These are phyloP conservation scores for Drosophila peninsularis DNA, from an alignment of 2,888 invertebrate genomes.

Conservation along the genomic window DNA sequence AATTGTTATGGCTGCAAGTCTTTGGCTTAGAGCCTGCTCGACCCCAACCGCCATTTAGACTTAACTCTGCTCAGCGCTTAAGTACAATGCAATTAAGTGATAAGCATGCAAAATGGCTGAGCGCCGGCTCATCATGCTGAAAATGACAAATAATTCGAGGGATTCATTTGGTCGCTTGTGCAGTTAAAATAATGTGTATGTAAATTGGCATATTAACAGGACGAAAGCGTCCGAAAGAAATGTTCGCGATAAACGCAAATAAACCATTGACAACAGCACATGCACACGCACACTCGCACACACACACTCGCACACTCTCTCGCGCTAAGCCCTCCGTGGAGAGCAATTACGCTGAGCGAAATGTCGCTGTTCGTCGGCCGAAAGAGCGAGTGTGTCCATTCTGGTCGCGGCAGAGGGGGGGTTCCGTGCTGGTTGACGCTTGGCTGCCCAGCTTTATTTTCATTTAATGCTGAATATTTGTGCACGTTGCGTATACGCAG, in stretches of 20 bases:
- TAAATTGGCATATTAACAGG: conserved; percentile 76
- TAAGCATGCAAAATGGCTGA: conserved; percentile 44
- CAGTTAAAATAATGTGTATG: conserved; percentile 73
- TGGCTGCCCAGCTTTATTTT: conserved; percentile 51
- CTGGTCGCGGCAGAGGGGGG: not conserved
- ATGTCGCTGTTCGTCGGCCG: conserved; percentile 13
- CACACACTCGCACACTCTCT: not conserved
- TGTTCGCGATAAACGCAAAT: conserved; percentile 69
- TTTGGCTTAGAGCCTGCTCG: conserved; percentile 34
- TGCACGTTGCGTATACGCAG: conserved; percentile 64
- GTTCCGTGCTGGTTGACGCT: conserved; percentile 2
- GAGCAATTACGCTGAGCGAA: conserved; percentile 69
- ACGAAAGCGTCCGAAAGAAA: conserved; percentile 53
- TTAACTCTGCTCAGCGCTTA: conserved; percentile 40
- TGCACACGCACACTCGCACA: not conserved
- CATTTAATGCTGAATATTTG: conserved; percentile 73
- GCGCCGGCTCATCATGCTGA: conserved; percentile 28
- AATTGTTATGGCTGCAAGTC: conserved; percentile 66
- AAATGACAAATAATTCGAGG: conserved; percentile 57
- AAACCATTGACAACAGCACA: conserved; percentile 62
- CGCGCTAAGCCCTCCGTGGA: conserved; percentile 66
- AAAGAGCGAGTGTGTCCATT: conserved; percentile 43
- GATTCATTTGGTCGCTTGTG: conserved; percentile 23
- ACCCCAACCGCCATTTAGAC: conserved; percentile 52
- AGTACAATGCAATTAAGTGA: conserved; percentile 60